These are phyloP conservation scores for Limnephilus rhombicus DNA, from an alignment of 2,888 invertebrate species.

Conservation along the genomic window DNA sequence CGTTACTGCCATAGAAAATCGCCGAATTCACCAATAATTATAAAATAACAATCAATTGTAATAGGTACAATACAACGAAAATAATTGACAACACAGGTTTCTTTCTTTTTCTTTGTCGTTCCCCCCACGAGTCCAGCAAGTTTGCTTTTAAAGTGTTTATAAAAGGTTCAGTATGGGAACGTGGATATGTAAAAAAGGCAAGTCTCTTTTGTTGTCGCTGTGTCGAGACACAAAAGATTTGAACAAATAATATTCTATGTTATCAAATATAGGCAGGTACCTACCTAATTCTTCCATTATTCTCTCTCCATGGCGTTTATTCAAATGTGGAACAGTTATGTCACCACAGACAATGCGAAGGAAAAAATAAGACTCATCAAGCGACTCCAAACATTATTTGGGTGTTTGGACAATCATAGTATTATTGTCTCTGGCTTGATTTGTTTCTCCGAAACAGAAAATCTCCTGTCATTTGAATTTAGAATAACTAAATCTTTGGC, in stretches of 20 bases:
- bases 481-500: conserved; percentile 40
- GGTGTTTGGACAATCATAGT: conserved; percentile 50
- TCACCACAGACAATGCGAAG: conserved; percentile 52
- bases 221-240: conserved; percentile 37
- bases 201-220: conserved; percentile 25
- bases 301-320: conserved; percentile 51
- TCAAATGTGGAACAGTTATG: conserved; percentile 60
- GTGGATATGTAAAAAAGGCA: conserved; percentile 34
- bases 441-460: conserved; percentile 28
- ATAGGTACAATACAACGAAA: conserved; percentile 8
- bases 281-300: conserved; percentile 49
- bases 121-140: conserved; percentile 4
- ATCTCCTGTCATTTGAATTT: conserved; percentile 53
- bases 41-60: background rate
- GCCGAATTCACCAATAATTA: background rate
- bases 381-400: conserved; percentile 36
- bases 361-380: conserved; percentile 47
- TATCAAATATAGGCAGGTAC: conserved; percentile 46
- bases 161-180: conserved; percentile 33
- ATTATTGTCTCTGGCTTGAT: conserved; percentile 48
- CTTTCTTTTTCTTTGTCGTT: conserved; percentile 2
- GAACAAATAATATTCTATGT: conserved; percentile 48
- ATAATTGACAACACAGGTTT: conserved; percentile 14
- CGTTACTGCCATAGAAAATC: background rate
- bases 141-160: conserved; percentile 25